phyloP scores from a whole-genome alignment of 2,113 vertebrate species.

The Mandrillus leucophaeus region DNA sequence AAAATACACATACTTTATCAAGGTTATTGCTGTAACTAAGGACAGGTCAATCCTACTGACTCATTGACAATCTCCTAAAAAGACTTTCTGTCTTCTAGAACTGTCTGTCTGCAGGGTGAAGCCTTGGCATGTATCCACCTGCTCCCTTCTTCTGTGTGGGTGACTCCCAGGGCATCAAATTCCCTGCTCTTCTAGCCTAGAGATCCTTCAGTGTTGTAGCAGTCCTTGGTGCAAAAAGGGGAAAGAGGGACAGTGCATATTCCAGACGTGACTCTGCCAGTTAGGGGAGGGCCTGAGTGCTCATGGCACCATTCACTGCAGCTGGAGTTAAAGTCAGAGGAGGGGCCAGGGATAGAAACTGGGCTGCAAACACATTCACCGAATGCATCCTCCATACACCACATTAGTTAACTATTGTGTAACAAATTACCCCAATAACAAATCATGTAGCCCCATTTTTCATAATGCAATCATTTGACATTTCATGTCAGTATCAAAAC shows the following conservation, averaged over 20 bases:
- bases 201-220: no score
- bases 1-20: neutral
- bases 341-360: no score
- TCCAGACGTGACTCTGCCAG: neutral
- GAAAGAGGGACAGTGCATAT: no score
- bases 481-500: no score
- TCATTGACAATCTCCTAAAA: neutral
- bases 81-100: neutral
- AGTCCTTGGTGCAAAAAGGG: neutral
- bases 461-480: no score
- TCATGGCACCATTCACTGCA: accelerated
- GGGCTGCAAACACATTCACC: neutral
- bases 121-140: neutral
- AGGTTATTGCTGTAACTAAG: neutral
- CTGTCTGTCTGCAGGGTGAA: neutral
- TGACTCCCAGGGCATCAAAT: neutral
- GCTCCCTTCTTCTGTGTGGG: neutral
- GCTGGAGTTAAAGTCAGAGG: no score
- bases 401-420: neutral
- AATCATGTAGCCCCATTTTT: neutral
- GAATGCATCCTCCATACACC: accelerated
- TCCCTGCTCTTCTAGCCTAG: neutral
- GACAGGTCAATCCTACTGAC: neutral
- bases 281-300: no score
- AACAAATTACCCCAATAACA: neutral